These are phyloP conservation scores for Orchesella flavescens DNA, from an alignment of 2,888 invertebrate genomes.

Conservation along the genomic window DNA sequence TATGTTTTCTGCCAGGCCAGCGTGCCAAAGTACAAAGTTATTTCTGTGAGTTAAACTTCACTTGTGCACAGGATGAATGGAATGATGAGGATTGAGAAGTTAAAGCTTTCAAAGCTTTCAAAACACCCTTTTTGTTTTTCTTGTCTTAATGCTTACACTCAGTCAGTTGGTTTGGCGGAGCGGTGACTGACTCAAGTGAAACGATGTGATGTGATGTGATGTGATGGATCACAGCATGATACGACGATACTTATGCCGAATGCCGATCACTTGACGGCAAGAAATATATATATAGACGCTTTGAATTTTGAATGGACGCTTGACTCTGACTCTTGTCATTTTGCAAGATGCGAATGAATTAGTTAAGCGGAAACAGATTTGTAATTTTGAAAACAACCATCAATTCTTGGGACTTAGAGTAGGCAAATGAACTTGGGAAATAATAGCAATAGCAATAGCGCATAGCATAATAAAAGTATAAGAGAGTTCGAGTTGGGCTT, in stretches of 20 bases:
- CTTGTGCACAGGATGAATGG: no score
- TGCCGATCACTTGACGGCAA: neutral
- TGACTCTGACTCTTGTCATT: no score
- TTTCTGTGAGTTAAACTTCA: slow-evolving; percentile 24
- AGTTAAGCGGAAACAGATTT: no score
- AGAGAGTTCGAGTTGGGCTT: no score
- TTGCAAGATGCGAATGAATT: no score
- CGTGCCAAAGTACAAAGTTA: slow-evolving; percentile 24
- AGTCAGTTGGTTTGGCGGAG: neutral
- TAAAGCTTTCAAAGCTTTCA: slow-evolving; percentile 23
- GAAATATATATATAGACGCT: no score
- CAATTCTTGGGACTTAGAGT: no score
- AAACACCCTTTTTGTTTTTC: neutral
- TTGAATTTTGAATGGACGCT: no score
- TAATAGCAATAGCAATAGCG: no score
- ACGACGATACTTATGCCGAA: slow-evolving; percentile 16
- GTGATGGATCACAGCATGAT: slow-evolving; percentile 56
- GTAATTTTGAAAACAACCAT: no score
- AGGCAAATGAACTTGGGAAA: no score
- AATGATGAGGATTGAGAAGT: slow-evolving; percentile 17
- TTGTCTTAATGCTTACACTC: neutral
- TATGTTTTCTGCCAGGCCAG: slow-evolving; percentile 2
- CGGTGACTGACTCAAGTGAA: neutral
- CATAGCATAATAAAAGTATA: no score
- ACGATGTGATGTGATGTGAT: slow-evolving; percentile 43